Evolutionary conservation across 2,888 invertebrate species (phyloP).

Genomic region (Lasius platythorax): DNA sequence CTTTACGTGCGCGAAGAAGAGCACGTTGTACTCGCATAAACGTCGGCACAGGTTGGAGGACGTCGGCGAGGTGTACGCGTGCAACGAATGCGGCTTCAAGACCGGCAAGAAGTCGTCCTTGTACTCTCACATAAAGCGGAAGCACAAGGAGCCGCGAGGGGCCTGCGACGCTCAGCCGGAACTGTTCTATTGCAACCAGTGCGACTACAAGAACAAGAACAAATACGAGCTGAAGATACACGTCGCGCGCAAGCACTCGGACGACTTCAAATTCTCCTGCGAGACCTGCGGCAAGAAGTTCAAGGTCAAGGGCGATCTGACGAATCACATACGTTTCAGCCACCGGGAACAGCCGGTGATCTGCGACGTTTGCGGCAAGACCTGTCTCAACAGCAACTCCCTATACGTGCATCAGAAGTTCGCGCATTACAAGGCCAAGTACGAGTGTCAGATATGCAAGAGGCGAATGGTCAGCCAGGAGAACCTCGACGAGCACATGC

Average conservation of each 20-base stretch:
- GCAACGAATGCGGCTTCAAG: constrained; percentile 82
- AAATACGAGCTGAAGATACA: constrained; percentile 81
- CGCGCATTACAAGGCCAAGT: constrained; percentile 84
- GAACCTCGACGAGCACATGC: constrained; percentile 85
- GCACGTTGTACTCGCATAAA: constrained; percentile 81
- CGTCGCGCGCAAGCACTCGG: constrained; percentile 79
- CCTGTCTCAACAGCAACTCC: constrained; percentile 82
- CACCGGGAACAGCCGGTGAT: constrained; percentile 81
- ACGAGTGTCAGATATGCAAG: constrained; percentile 83
- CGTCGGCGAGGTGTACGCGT: constrained; percentile 72
- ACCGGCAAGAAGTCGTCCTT: constrained; percentile 80
- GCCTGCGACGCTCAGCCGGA: constrained; percentile 64
- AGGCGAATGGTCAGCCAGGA: constrained; percentile 85
- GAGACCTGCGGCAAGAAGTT: constrained; percentile 80
- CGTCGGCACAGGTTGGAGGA: constrained; percentile 74
- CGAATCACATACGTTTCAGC: constrained; percentile 81
- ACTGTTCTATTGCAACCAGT: constrained; percentile 72
- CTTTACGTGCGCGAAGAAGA: constrained; percentile 80
- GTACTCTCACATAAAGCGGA: constrained; percentile 82
- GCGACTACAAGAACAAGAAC: constrained; percentile 78
- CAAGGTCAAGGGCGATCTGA: constrained; percentile 81
- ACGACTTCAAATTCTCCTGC: constrained; percentile 80
- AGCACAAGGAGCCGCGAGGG: constrained; percentile 74
- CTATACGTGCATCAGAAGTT: constrained; percentile 84
- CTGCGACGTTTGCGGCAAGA: constrained; percentile 83